A percentile compares a stretch with the other conserved stretches of the same genome.
Evolutionary conservation across 2,888 invertebrate genomes (phyloP).

Genomic region (Andrena marginata): DNA sequence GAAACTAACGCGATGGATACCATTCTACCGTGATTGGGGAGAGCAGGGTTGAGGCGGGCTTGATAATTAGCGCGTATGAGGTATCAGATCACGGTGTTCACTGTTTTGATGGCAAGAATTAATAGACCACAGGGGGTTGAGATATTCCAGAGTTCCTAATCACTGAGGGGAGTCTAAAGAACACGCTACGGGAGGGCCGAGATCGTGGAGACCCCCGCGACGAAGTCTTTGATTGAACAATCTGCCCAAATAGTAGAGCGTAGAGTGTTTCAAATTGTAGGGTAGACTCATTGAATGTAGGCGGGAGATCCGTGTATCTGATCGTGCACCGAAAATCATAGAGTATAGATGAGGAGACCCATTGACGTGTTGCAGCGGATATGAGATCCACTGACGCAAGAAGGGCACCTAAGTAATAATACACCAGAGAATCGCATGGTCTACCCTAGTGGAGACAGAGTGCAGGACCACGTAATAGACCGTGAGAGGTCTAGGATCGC

Average conservation of each 20-base stretch:
- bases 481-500: conserved; percentile 21
- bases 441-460: neutral
- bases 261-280: neutral
- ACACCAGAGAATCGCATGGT: neutral
- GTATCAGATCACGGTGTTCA: neutral
- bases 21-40: neutral
- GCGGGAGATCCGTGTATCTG: neutral
- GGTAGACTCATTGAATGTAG: neutral
- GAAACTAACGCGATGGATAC: neutral
- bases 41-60: neutral
- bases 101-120: neutral
- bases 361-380: neutral
- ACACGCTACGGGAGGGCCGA: neutral
- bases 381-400: neutral
- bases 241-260: neutral
- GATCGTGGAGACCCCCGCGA: no score
- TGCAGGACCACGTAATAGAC: conserved; percentile 10
- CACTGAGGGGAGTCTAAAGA: neutral
- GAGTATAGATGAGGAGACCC: neutral
- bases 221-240: neutral
- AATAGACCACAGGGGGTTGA: neutral
- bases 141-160: neutral
- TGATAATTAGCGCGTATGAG: neutral
- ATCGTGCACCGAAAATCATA: neutral
- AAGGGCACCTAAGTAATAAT: conserved; percentile 17